A percentile compares a stretch with the other conserved stretches of the same genome.
phyloP scores from a whole-genome alignment of 2,113 vertebrate species.

The Mionectes macconnelli region DNA sequence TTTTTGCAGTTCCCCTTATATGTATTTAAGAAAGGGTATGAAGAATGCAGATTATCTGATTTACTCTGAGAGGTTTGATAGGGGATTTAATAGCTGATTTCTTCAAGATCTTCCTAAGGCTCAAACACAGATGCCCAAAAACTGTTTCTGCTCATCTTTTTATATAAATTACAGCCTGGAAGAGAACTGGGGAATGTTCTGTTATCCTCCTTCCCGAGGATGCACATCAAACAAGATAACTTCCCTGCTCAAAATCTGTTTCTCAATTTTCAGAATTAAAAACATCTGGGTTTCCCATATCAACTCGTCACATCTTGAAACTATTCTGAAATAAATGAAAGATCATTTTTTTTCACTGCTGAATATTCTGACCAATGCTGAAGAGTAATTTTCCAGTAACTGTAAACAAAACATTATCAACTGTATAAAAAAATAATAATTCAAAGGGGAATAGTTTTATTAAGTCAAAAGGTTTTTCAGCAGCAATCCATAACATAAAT shows the following conservation, averaged over 20 bases:
- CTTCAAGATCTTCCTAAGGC: background rate
- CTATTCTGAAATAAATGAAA: background rate
- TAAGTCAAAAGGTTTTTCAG: background rate
- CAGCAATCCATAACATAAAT: background rate
- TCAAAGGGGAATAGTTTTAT: background rate
- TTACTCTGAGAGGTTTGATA: background rate
- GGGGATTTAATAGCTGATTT: background rate
- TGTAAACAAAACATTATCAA: background rate
- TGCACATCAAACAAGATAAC: constrained; percentile 7
- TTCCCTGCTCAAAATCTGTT: constrained; percentile 29
- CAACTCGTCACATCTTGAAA: background rate
- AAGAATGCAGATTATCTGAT: background rate
- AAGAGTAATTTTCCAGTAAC: background rate
- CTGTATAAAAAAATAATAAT: background rate
- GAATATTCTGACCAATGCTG: background rate
- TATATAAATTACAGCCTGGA: background rate
- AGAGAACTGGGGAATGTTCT: background rate
- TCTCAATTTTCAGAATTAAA: constrained; percentile 29
- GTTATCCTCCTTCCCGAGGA: background rate
- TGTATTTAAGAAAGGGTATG: background rate
- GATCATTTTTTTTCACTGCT: background rate
- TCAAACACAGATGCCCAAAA: background rate
- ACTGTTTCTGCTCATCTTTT: background rate
- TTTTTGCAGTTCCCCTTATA: background rate
- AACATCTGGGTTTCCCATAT: constrained; percentile 5